phyloP scores from a whole-genome alignment of 1,140 invertebrate species.

The Trypoxylus dichotomus region DNA sequence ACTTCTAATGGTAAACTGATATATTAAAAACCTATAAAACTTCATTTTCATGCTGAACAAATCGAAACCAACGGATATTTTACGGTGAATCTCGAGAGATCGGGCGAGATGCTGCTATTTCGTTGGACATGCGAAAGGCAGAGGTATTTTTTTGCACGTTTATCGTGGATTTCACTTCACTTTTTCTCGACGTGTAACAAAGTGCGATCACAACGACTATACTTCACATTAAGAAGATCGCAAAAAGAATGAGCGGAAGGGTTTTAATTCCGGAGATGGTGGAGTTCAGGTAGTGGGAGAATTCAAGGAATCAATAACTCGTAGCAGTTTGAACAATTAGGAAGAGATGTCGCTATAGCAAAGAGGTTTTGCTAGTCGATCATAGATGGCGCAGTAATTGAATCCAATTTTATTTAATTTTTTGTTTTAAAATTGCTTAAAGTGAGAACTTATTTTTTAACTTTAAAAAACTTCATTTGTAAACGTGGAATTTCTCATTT shows the following conservation, averaged over 20 bases:
- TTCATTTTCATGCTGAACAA: conserved; percentile 45
- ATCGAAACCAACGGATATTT: neutral
- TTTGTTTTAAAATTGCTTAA: too few relatives aligned
- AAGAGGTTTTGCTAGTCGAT: neutral
- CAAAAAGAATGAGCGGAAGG: neutral
- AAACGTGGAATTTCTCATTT: too few relatives aligned
- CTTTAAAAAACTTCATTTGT: too few relatives aligned
- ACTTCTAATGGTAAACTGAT: conserved; percentile 47
- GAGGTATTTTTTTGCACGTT: neutral
- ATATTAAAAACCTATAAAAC: conserved; percentile 48
- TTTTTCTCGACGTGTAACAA: neutral
- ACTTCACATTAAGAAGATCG: neutral
- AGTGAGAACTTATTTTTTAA: too few relatives aligned
- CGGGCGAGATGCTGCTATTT: neutral
- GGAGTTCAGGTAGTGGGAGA: neutral
- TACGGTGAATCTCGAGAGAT: neutral
- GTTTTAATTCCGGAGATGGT: neutral
- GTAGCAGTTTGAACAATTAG: neutral
- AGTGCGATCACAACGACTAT: neutral
- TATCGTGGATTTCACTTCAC: neutral
- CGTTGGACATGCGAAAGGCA: neutral
- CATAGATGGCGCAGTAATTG: neutral
- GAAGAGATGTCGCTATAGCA: too few relatives aligned
- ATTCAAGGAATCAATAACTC: neutral
- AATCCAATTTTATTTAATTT: too few relatives aligned